These are phyloP conservation scores for Nannoperca obscura DNA, from an alignment of 2,797 vertebrate species.

Conservation along the genomic window DNA sequence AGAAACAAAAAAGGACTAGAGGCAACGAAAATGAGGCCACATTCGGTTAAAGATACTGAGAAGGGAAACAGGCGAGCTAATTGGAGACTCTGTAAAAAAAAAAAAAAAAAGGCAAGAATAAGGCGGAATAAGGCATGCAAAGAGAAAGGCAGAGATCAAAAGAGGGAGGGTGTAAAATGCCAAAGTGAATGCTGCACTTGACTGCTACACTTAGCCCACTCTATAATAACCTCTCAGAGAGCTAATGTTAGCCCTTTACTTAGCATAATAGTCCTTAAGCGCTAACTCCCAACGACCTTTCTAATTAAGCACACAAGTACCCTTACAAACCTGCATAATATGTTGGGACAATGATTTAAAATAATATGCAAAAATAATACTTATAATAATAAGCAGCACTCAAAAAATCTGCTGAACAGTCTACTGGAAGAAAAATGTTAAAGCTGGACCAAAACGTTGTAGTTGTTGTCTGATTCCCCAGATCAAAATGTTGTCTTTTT, in stretches of 20 bases:
- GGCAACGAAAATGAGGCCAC: neutral
- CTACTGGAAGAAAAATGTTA: neutral
- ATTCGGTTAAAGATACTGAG: neutral
- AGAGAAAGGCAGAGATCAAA: slow-evolving; percentile 35
- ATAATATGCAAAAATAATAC: slow-evolving; percentile 40
- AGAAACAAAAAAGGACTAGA: neutral
- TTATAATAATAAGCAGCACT: slow-evolving; percentile 33
- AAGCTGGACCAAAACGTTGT: neutral
- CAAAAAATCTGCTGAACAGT: neutral
- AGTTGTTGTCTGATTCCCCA: neutral
- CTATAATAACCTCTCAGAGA: slow-evolving; percentile 53
- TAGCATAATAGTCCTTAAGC: slow-evolving; percentile 68
- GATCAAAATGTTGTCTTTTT: neutral
- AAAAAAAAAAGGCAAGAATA: slow-evolving; percentile 4
- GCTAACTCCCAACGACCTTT: slow-evolving; percentile 53
- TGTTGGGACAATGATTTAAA: slow-evolving; percentile 33
- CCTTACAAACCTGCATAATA: slow-evolving; percentile 38
- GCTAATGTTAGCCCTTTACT: slow-evolving; percentile 61
- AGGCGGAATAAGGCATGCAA: neutral
- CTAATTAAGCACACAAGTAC: slow-evolving; percentile 63
- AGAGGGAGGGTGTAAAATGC: slow-evolving; percentile 38
- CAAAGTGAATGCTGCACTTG: slow-evolving; percentile 55
- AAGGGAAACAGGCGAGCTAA: too few relatives aligned
- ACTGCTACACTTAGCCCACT: slow-evolving; percentile 59
- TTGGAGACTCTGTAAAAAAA: neutral